phyloP scores from a whole-genome alignment of 2,888 invertebrate species.

The Drosophila prostipennis region DNA sequence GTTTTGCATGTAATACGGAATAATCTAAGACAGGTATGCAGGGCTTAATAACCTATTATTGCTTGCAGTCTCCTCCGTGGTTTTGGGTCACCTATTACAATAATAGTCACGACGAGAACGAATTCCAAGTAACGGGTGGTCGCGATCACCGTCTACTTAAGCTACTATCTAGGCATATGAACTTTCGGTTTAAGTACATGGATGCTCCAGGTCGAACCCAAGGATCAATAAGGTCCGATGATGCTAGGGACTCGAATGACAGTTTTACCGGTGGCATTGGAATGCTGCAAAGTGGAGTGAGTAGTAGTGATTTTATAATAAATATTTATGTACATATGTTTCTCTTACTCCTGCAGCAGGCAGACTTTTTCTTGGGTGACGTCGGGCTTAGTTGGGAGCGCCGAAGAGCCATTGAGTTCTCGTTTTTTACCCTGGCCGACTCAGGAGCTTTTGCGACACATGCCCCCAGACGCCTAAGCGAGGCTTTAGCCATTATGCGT shows the following conservation, averaged over 20 bases:
- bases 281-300: slow-evolving; percentile 88
- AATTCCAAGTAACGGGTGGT: slow-evolving; percentile 87
- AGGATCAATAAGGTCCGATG: slow-evolving; percentile 85
- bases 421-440: slow-evolving; percentile 90
- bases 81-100: slow-evolving; percentile 89
- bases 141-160: slow-evolving; percentile 89
- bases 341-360: slow-evolving; percentile 81
- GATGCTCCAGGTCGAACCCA: slow-evolving; percentile 91
- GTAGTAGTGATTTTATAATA: not conserved
- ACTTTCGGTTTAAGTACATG: slow-evolving; percentile 89
- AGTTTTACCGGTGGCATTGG: slow-evolving; percentile 90
- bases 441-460: slow-evolving; percentile 91
- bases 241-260: slow-evolving; percentile 86
- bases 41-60: not conserved
- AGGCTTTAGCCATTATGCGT: slow-evolving; percentile 89
- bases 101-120: slow-evolving; percentile 84
- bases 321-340: not conserved
- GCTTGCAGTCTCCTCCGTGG: slow-evolving; percentile 89
- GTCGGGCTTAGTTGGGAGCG: slow-evolving; percentile 90
- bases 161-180: slow-evolving; percentile 88
- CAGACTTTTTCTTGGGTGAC: slow-evolving; percentile 90
- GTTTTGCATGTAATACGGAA: slow-evolving; percentile 87
- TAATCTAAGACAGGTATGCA: slow-evolving; percentile 59
- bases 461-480: slow-evolving; percentile 89
- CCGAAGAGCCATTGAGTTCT: slow-evolving; percentile 89